Evolutionary conservation across 2,797 vertebrate genomes (phyloP).

Genomic region (Thaleichthys pacificus): DNA sequence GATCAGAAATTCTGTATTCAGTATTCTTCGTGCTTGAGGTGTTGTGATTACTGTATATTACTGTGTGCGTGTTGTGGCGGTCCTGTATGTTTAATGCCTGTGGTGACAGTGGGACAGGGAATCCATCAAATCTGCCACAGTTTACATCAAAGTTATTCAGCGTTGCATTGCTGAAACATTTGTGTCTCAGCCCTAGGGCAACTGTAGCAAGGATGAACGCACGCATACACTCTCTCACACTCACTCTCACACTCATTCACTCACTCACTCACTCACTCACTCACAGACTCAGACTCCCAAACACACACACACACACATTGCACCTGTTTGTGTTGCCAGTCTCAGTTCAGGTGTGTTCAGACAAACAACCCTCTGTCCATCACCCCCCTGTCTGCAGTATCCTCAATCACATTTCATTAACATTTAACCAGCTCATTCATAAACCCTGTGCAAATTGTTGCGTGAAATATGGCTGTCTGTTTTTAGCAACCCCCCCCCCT

Average conservation of each 20-base stretch:
- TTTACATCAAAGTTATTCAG: background rate
- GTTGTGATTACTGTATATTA: no score
- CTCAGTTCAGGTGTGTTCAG: background rate
- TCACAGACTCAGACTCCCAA: background rate
- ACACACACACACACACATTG: background rate
- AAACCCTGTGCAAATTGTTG: background rate
- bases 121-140: background rate
- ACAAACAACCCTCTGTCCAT: background rate
- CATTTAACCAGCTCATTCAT: slow-evolving; percentile 5
- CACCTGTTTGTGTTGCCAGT: background rate
- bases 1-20: no score
- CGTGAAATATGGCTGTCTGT: background rate
- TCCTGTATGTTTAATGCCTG: no score
- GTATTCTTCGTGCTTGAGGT: no score
- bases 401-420: slow-evolving; percentile 2
- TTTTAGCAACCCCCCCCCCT: background rate
- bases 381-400: background rate
- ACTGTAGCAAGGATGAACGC: background rate
- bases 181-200: background rate
- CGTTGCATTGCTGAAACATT: background rate
- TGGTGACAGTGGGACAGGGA: background rate
- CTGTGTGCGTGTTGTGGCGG: no score
- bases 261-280: background rate
- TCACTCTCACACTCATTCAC: background rate
- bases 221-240: slow-evolving; percentile 2